Base-by-base conservation (phyloP, 2,113 vertebrate species). In the Notiomystis cincta region DNA sequence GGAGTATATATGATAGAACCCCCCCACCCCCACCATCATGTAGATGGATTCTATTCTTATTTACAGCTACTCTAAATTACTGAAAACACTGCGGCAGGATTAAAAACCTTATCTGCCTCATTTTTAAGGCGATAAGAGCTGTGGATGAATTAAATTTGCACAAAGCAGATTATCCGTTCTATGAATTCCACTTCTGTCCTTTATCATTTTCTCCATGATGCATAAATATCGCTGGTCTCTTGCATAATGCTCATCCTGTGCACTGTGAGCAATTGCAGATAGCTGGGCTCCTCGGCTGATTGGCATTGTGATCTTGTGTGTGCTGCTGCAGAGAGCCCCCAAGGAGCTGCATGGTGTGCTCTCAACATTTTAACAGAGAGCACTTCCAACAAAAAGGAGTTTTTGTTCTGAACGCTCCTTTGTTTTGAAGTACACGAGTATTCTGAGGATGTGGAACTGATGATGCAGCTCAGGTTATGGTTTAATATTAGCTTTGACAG, bases 291-390 rank as follows among this genome's bases (percentile, higher is more conserved):
- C 89, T 94, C 44, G 77, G 91, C 90, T 91, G 95, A 91, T 83
- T 76, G 92, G 92, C 91, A 96, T 93, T 82, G 93, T 96, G 97
- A 95, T 97, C 87, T 4, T 73, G 69, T 94, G 61, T 97, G 62
- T 96, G 95, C 96, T 96, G 33, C 95, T 97, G 98, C 97, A 35
- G 97, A 97, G 78, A 96, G 92, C 93, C 94, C 95, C 96, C 47
- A 56, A 92, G 97, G 97, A 97, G 84, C 95, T 37, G 45, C 96
- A 89, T 56, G 53, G 88, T 60, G 72, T 54, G 94, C 83, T 95
- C 95, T 96, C 94, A 89, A 97, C 87, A 94, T 95, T 82, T 93
- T 93, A 82, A 83, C 95, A 84, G 88, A 51, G 76, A 94, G 85
- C 79, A 87, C 91, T 96, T 92, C 73, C 93, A 97, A 94, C 84